Conservation (phyloP, 2,888 invertebrate species). For the Caenorhabditis afra region DNA sequence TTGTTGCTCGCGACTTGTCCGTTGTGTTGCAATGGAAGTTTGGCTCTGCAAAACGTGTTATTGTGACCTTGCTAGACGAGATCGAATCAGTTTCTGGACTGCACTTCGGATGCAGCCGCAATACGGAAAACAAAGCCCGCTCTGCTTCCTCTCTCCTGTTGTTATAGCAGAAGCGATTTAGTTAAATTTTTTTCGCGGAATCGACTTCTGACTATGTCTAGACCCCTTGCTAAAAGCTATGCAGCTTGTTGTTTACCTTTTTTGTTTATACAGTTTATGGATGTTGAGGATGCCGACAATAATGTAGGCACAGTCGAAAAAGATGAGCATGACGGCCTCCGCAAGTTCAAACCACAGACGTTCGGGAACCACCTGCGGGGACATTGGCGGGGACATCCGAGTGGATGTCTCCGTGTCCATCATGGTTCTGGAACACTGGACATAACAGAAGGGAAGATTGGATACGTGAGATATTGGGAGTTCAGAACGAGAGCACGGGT, state of each 20-base stretch:
- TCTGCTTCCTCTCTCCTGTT: too few relatives aligned
- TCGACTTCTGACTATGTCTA: too few relatives aligned
- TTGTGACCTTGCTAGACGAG: background rate
- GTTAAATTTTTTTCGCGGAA: too few relatives aligned
- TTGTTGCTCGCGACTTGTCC: conserved; percentile 24
- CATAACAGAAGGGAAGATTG: background rate
- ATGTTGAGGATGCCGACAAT: conserved; percentile 10
- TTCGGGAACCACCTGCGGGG: conserved; percentile 21
- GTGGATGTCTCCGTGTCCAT: conserved; percentile 29
- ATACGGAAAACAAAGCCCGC: too few relatives aligned
- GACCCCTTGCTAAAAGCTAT: background rate
- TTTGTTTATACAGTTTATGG: conserved; percentile 18
- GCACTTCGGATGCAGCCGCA: too few relatives aligned
- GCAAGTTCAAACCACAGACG: conserved; percentile 38
- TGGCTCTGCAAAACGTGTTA: conserved; percentile 12
- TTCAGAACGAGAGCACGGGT: background rate
- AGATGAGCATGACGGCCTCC: conserved; percentile 18
- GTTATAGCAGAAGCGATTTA: too few relatives aligned
- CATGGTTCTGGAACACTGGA: background rate
- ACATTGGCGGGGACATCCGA: conserved; percentile 1
- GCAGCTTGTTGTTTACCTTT: too few relatives aligned
- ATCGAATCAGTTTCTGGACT: too few relatives aligned
- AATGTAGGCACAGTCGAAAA: conserved; percentile 15
- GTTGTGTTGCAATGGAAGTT: conserved; percentile 25
- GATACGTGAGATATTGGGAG: background rate